phyloP scores from a whole-genome alignment of 2,888 invertebrate genomes.

The Caenorhabditis afra region DNA sequence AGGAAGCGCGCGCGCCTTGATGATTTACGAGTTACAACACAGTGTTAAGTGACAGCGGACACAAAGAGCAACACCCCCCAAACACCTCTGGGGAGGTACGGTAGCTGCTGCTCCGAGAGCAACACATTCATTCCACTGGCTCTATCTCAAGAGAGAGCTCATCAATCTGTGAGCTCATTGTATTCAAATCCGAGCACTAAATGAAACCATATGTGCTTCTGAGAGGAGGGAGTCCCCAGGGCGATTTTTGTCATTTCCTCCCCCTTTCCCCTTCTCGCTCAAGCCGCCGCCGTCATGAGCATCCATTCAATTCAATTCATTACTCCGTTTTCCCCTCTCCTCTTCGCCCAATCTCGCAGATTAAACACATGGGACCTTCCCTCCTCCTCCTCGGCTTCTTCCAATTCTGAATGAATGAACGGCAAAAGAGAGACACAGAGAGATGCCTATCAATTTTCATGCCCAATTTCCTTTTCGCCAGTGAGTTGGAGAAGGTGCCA shows the following conservation, averaged over 20 bases:
- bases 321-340: conserved; percentile 18
- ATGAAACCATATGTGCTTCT: conserved; percentile 52
- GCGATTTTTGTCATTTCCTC: conserved; percentile 47
- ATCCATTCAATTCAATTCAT: conserved; percentile 42
- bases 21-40: conserved; percentile 58
- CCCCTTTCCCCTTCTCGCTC: conserved; percentile 7
- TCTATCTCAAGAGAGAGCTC: no score
- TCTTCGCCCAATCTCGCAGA: conserved; percentile 42
- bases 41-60: no score
- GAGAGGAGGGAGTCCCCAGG: conserved; percentile 48
- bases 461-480: conserved; percentile 33
- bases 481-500: conserved; percentile 30
- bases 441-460: conserved; percentile 60
- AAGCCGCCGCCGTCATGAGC: neutral
- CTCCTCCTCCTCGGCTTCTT: conserved; percentile 3
- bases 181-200: conserved; percentile 47
- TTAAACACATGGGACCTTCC: conserved; percentile 50
- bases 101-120: no score
- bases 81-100: no score
- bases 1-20: conserved; percentile 32
- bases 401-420: conserved; percentile 1
- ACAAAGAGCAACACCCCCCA: neutral
- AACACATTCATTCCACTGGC: no score
- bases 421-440: no score
- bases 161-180: conserved; percentile 41